Conservation (phyloP, 2,888 invertebrate species). For the Epirrhoe tristata region DNA sequence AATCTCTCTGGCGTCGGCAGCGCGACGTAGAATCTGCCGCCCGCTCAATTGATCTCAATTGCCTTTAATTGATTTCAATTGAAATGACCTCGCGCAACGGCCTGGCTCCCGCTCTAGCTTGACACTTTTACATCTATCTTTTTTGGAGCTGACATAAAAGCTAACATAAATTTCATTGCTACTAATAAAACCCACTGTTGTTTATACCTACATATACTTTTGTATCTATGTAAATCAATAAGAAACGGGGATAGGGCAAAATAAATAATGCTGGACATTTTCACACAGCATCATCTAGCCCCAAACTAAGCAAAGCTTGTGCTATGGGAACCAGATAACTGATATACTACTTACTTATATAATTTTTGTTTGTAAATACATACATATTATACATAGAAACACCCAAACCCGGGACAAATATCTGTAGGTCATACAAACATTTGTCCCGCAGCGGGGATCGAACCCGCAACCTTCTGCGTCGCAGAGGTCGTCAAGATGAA, state of each 20-base stretch:
- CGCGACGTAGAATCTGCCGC: slow-evolving; percentile 83
- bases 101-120: slow-evolving; percentile 80
- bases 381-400: too few species aligned
- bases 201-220: slow-evolving; percentile 31
- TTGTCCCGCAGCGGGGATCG: too few species aligned
- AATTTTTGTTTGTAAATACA: too few species aligned
- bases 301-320: too few species aligned
- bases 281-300: too few species aligned
- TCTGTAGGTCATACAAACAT: too few species aligned
- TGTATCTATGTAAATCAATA: slow-evolving; percentile 15
- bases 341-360: too few species aligned
- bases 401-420: too few species aligned
- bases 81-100: slow-evolving; percentile 83
- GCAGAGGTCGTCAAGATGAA: too few species aligned
- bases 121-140: slow-evolving; percentile 85
- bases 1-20: slow-evolving; percentile 79
- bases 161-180: slow-evolving; percentile 74
- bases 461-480: too few species aligned
- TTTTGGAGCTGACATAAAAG: slow-evolving; percentile 82
- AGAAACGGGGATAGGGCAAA: neutral
- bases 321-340: too few species aligned
- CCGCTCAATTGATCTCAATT: slow-evolving; percentile 83
- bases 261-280: too few species aligned
- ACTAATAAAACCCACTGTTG: slow-evolving; percentile 59
- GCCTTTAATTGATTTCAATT: slow-evolving; percentile 83